phyloP scores from a whole-genome alignment of 2,888 invertebrate genomes.

The Leistus spinibarbis region DNA sequence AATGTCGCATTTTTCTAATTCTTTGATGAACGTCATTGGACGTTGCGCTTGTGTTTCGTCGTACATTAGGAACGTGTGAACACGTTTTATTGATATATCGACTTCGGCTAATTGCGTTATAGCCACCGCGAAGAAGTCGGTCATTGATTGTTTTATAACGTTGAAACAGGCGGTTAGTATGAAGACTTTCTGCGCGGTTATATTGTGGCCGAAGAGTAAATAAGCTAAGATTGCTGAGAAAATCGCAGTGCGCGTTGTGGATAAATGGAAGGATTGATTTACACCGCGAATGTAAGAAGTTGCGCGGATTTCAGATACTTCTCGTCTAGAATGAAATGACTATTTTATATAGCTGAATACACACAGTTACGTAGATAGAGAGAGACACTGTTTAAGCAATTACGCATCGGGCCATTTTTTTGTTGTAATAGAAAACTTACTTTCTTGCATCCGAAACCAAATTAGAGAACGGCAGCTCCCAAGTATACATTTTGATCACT shows the following conservation, averaged over 20 bases:
- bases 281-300: slow-evolving; percentile 64
- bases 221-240: slow-evolving; percentile 71
- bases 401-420: no score
- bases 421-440: slow-evolving; percentile 35
- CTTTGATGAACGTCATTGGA: slow-evolving; percentile 13
- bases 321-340: slow-evolving; percentile 57
- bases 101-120: slow-evolving; percentile 69
- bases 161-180: slow-evolving; percentile 76
- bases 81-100: slow-evolving; percentile 64
- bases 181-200: slow-evolving; percentile 76
- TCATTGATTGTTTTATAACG: slow-evolving; percentile 73
- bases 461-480: slow-evolving; percentile 44
- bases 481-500: slow-evolving; percentile 71
- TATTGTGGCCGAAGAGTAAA: slow-evolving; percentile 64
- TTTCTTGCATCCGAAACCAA: slow-evolving; percentile 40
- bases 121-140: slow-evolving; percentile 72
- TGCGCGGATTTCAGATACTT: slow-evolving; percentile 56
- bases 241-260: slow-evolving; percentile 71
- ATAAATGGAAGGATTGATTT: slow-evolving; percentile 67
- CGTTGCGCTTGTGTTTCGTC: slow-evolving; percentile 55
- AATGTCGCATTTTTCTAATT: slow-evolving; percentile 15
- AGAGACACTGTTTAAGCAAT: no score
- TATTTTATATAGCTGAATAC: background rate
- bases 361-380: no score
- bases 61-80: slow-evolving; percentile 66